These are phyloP conservation scores for Caenorhabditis sp. DNA, from an alignment of 2,888 invertebrate genomes.

Conservation along the genomic window DNA sequence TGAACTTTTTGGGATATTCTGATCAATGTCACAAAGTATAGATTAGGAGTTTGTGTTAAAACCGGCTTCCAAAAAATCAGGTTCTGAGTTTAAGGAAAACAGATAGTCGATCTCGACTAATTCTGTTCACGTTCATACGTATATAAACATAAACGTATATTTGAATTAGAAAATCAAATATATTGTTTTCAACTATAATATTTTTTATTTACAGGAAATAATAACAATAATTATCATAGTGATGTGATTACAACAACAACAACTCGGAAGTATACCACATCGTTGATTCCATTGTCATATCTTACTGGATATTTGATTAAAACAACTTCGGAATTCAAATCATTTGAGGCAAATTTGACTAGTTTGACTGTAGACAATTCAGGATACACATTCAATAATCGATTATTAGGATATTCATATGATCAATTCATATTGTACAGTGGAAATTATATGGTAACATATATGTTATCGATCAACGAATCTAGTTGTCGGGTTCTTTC, in stretches of 20 bases:
- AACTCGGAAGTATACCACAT: not conserved
- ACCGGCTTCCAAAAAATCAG: too few species aligned
- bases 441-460: not conserved
- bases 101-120: too few species aligned
- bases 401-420: constrained; percentile 5
- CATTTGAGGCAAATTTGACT: constrained; percentile 13
- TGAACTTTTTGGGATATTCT: too few species aligned
- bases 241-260: constrained; percentile 14
- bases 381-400: constrained; percentile 11
- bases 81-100: too few species aligned
- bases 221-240: constrained; percentile 23
- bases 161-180: too few species aligned
- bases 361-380: constrained; percentile 4
- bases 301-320: constrained; percentile 12
- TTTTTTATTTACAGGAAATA: constrained; percentile 15
- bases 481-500: not conserved
- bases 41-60: too few species aligned
- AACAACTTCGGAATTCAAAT: constrained; percentile 22
- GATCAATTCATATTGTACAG: not conserved
- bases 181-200: too few species aligned
- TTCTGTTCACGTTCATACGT: too few species aligned
- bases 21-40: too few species aligned
- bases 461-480: not conserved
- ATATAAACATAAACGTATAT: too few species aligned
- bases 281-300: constrained; percentile 7